Evolutionary conservation across 2,888 invertebrate genomes (phyloP).

Genomic region (Polylopha cassiicola): DNA sequence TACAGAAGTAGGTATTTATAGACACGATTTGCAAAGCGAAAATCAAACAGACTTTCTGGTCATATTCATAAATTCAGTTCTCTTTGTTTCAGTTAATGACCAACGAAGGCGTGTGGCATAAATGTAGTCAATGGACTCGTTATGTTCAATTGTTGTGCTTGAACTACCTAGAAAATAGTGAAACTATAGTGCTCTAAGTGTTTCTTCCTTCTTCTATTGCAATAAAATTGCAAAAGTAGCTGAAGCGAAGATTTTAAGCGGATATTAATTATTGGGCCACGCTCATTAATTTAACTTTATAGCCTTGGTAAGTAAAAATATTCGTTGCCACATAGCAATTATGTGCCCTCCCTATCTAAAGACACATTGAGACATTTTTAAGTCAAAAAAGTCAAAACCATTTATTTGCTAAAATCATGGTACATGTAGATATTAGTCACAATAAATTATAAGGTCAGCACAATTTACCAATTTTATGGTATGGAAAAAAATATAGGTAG

Average conservation of each 20-base stretch:
- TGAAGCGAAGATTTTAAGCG: slow-evolving; percentile 44
- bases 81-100: slow-evolving; percentile 49
- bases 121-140: neutral
- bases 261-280: slow-evolving; percentile 40
- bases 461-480: too few relatives aligned
- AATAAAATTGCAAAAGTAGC: slow-evolving; percentile 30
- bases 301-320: slow-evolving; percentile 51
- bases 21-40: slow-evolving; percentile 2
- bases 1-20: too few relatives aligned
- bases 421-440: too few relatives aligned
- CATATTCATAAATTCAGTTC: slow-evolving; percentile 10
- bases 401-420: too few relatives aligned
- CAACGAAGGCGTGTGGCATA: slow-evolving; percentile 36
- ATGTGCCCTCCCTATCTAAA: too few relatives aligned
- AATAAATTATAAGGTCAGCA: too few relatives aligned
- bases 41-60: neutral
- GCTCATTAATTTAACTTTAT: slow-evolving; percentile 41
- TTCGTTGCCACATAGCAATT: too few relatives aligned
- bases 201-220: slow-evolving; percentile 4
- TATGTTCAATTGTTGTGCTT: slow-evolving; percentile 14
- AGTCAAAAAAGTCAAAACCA: too few relatives aligned
- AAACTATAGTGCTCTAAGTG: slow-evolving; percentile 20
- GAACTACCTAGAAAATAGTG: slow-evolving; percentile 24
- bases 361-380: too few relatives aligned
- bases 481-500: too few relatives aligned